Base-by-base conservation (phyloP, 2,113 vertebrate species). In the Carassius auratus region DNA sequence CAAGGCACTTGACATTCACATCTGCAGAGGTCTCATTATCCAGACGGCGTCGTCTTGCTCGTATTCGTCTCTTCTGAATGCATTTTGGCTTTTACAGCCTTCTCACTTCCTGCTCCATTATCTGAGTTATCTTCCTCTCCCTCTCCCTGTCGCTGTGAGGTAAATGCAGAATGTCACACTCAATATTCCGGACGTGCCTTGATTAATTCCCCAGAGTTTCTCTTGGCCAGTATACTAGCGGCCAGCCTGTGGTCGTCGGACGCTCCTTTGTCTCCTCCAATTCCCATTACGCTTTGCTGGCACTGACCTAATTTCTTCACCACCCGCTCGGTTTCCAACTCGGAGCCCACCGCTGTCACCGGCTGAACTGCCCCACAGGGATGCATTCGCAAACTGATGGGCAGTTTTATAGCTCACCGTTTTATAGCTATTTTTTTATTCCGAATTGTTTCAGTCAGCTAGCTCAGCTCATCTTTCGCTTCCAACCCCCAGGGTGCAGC, bases 101-200 rank as follows among this genome's bases (percentile, higher is more conserved):
- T 64, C 38, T 82, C 12, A 45, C 69, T 88, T 71, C 82, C 73
- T 33, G 21, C 48, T 78, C 57, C 76, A 71, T 89, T 86, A 85
- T 85, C 73, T 52, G 30, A 48, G 82, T 89, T 86, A 73, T 50
- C 77, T 45, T 52, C 69, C 75, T 62, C 42, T 77, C 80, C 83
- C 85, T 76, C 71, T 83, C 68, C 17, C 87, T 83, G 66, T 85
- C 81, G 85, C 83, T 71, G 62, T 74, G 82, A 68, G 84, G 38
- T 52, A 89, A 90, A 92, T 89, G 89, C 88, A 55, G 88, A 92
- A 91, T 92, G 93, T 92, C 91, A 92, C 82, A 86, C 93, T 93
- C 92, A 89, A 93, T 93, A 93, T 93, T 92, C 92, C 83, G 87
- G 86, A 87, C 87, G 5, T 87, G 88, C 85, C 69, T 86, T 87